Percentiles rank a stretch among this genome's conserved stretches.
Evolutionary conservation across 1,140 invertebrate species (phyloP).

Genomic region (Leptopilina boulardi): DNA sequence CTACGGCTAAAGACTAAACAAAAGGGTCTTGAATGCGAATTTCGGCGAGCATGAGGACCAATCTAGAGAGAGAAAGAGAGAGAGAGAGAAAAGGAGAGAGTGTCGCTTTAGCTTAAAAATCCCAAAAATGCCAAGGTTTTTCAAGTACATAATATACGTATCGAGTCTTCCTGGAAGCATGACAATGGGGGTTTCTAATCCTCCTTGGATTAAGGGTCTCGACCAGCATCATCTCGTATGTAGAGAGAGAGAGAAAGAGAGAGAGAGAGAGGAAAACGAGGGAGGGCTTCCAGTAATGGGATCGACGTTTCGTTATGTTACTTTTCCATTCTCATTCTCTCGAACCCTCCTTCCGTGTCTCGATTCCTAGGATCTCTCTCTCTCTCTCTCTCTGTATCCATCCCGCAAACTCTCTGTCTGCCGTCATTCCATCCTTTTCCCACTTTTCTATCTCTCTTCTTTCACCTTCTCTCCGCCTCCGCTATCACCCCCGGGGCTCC

Average conservation of each 20-base stretch:
- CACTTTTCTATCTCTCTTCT: constrained; percentile 26
- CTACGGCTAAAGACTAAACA: background rate
- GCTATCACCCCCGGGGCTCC: constrained; percentile 55
- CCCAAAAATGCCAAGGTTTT: constrained; percentile 6
- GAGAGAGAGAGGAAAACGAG: constrained; percentile 43
- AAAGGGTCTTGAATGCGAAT: background rate
- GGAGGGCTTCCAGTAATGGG: constrained; percentile 72
- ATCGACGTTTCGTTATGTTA: constrained; percentile 77
- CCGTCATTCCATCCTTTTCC: no score
- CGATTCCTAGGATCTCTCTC: constrained; percentile 67
- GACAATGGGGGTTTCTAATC: constrained; percentile 73
- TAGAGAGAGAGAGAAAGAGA: constrained; percentile 33
- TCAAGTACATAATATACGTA: background rate
- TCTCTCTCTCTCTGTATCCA: constrained; percentile 41
- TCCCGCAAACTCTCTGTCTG: constrained; percentile 43
- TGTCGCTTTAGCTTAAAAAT: background rate
- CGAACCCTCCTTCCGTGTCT: constrained; percentile 58
- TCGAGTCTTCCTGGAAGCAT: constrained; percentile 60
- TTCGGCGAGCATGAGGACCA: background rate
- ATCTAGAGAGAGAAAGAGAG: no score
- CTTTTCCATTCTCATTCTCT: constrained; percentile 75
- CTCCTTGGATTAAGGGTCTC: constrained; percentile 71
- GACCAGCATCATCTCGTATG: constrained; percentile 44
- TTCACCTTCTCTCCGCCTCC: constrained; percentile 33
- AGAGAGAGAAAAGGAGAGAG: no score